Base-by-base conservation (phyloP, 2,113 vertebrate species). In the Illadopsis cleaveri region DNA sequence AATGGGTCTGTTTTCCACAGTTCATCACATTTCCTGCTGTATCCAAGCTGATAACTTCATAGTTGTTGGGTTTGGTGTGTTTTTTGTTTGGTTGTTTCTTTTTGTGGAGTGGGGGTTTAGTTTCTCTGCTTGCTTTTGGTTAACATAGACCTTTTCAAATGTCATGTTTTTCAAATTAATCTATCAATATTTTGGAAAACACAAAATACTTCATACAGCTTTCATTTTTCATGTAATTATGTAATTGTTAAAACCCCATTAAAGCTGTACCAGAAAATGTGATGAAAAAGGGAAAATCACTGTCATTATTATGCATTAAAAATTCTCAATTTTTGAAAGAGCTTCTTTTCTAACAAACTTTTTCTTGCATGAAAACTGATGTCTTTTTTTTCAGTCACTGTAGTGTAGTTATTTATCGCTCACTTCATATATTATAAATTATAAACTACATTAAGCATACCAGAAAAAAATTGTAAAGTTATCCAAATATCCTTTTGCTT, bases 1-100 rank as follows among this genome's bases (percentile, higher is more conserved):
- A 95, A 88, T 75, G 33, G 15, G 18, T 37, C 35, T 86, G 13
- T 71, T 93, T 95, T 81, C 47, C 37, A 56, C 24, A 38, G 28
- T 23, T 86, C 25, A 30, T 58, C 54, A 44, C 19, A 23, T 86
- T 80, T 75, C 31, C 71, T 66, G 13, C 24, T 82, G 44, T 75
- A 56, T 54, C 58, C 71, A 82, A 85, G 54, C 30, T 58, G 30
- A 57, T 9, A 73, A 57, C 28, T 69, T 57, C 57, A 44, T 5
- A 58, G 35, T 42, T 90, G 22, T 48, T 42, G 21, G 25, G 16
- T n/a, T n/a, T 47, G 35, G 25, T 6, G 4, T 57, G 6, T 3
- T 12, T 25, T 42, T 66, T 21, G 7, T 11, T 35, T 40, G 14
- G 11, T 12, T 57, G 8, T 2, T 27, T 35, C 10, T 51, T 53